phyloP scores from a whole-genome alignment of 2,797 vertebrate genomes.

The Clamator glandarius region DNA sequence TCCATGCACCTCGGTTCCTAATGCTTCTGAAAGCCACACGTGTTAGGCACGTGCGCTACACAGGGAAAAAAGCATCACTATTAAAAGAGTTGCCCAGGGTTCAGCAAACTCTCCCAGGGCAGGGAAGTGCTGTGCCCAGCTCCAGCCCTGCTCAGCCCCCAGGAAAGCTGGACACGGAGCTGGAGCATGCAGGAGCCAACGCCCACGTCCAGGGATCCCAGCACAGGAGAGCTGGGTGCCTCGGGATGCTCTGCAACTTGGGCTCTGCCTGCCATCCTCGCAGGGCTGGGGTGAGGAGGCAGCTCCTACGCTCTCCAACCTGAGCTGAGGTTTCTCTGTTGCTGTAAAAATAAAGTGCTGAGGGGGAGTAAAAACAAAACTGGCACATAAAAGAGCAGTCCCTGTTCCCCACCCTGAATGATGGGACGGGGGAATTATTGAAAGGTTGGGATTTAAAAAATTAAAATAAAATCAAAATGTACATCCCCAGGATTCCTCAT shows the following conservation, averaged over 20 bases:
- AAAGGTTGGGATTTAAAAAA: constrained; percentile 15
- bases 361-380: neutral
- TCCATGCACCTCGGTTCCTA: neutral
- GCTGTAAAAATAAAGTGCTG: constrained; percentile 61
- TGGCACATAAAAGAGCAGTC: constrained; percentile 47
- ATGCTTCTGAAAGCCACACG: neutral
- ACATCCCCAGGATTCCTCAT: constrained; percentile 1
- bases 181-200: neutral
- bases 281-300: neutral
- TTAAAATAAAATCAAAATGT: neutral
- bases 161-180: neutral
- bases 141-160: neutral
- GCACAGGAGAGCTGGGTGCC: neutral
- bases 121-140: neutral
- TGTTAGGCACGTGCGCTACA: neutral
- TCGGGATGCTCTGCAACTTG: accelerated
- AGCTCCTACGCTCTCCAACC: neutral
- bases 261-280: neutral
- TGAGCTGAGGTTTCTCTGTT: constrained; percentile 56
- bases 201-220: neutral
- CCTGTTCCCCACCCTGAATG: neutral
- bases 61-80: neutral
- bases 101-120: neutral
- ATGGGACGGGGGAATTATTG: neutral
- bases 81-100: neutral